phyloP scores from a whole-genome alignment of 2,888 invertebrate genomes.

The Agrotis ipsilon region DNA sequence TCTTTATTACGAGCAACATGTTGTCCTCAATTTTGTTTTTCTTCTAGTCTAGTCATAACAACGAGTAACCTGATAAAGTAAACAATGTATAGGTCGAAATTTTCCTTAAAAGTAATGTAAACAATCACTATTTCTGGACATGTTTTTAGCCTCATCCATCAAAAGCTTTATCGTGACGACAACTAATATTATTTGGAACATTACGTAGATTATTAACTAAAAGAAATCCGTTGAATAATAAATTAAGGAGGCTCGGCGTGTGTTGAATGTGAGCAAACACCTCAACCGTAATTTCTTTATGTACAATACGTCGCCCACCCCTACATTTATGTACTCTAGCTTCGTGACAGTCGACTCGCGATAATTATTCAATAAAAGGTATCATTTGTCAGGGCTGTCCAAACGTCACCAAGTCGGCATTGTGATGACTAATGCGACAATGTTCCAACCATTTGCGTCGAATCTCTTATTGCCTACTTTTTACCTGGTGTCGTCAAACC shows the following conservation, averaged over 20 bases:
- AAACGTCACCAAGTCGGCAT: constrained; percentile 87
- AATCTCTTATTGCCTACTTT: constrained; percentile 86
- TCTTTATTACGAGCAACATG: background rate
- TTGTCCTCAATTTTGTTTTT: background rate
- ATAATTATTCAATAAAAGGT: constrained; percentile 89
- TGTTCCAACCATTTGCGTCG: constrained; percentile 84
- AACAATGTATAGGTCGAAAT: constrained; percentile 1
- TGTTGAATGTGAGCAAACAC: constrained; percentile 39
- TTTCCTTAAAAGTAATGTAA: background rate
- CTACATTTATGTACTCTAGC: constrained; percentile 73
- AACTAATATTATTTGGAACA: constrained; percentile 15
- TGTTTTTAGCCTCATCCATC: constrained; percentile 9
- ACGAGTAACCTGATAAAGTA: background rate
- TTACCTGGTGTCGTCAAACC: constrained; percentile 84
- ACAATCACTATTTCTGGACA: background rate
- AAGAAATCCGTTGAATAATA: constrained; percentile 22
- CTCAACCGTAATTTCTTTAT: constrained; percentile 28
- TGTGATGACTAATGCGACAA: constrained; percentile 87
- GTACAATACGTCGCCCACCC: constrained; percentile 27
- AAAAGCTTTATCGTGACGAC: constrained; percentile 7
- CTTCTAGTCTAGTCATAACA: background rate
- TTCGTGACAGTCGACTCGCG: constrained; percentile 74
- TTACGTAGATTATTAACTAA: constrained; percentile 7
- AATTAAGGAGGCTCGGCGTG: constrained; percentile 26
- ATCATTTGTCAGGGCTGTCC: constrained; percentile 88